These are phyloP conservation scores for Labeo calbasu DNA, from an alignment of 2,797 vertebrate species.

Conservation along the genomic window DNA sequence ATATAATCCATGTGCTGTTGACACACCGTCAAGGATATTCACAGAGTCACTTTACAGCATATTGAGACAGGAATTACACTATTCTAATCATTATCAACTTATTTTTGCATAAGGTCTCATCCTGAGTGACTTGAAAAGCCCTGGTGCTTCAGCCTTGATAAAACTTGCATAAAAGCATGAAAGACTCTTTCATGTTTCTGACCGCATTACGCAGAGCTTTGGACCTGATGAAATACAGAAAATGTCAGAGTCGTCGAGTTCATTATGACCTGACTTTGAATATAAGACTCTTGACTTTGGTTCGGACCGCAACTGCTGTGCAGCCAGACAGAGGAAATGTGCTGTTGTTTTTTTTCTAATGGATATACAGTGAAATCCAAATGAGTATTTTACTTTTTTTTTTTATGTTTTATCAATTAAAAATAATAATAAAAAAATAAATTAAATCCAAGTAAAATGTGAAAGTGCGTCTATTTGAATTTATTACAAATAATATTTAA, in stretches of 20 bases:
- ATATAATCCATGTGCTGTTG: slow-evolving; percentile 6
- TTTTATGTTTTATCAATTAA: background rate
- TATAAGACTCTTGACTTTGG: slow-evolving; percentile 38
- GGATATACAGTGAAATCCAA: background rate
- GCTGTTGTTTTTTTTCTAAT: background rate
- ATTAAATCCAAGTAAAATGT: background rate
- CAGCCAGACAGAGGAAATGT: background rate
- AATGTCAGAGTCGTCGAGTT: slow-evolving; percentile 43
- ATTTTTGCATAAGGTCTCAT: slow-evolving; percentile 29
- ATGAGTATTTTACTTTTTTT: background rate
- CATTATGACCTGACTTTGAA: slow-evolving; percentile 45
- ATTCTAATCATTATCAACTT: slow-evolving; percentile 39
- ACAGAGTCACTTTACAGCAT: slow-evolving; percentile 37
- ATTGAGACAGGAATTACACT: background rate
- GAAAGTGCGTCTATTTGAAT: background rate
- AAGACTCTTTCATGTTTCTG: slow-evolving; percentile 52
- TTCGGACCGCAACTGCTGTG: background rate
- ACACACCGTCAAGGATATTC: slow-evolving; percentile 28
- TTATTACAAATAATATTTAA: background rate
- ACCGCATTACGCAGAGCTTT: slow-evolving; percentile 30
- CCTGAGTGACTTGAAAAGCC: slow-evolving; percentile 40
- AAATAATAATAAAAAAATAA: background rate
- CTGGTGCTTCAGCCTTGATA: slow-evolving; percentile 46
- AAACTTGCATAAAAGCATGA: slow-evolving; percentile 48
- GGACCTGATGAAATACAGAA: slow-evolving; percentile 47